Evolutionary conservation across 2,113 vertebrate genomes (phyloP), one percentile per base, ranked within the genome.

Genomic region (Caloenas nicobarica): DNA sequence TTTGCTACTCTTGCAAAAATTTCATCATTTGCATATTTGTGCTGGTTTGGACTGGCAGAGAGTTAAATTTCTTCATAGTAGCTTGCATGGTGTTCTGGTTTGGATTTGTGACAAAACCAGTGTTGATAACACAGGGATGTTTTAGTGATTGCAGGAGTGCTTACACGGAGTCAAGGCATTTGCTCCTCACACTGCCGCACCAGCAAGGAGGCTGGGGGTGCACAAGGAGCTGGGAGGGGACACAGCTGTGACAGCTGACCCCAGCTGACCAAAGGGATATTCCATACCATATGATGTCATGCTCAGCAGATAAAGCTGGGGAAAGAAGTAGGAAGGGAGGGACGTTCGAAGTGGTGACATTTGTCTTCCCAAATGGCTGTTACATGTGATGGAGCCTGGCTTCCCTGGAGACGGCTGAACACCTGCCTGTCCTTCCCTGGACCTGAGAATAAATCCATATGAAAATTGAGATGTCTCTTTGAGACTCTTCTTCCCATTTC

Each of bases 301-400:
- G n/a, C n/a, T n/a, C n/a, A n/a, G n/a, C n/a, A n/a, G n/a, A n/a
- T n/a, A n/a, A n/a, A n/a, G n/a, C n/a, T 60, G 5, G 13, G 24
- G 36, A 17, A 50, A 73, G 13, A 18, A 58, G 51, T 8, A 71
- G 7, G 11, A 86, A 66, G 8, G 9, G 17, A 44, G 33, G 17
- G 16, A 38, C 0, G 0, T 33, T 80, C 0, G 0, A 11, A 6
- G 3, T 66, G 7, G 40, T 0, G 1, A 16, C 0, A 0, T 26
- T 11, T 65, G 14, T 50, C 14, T 62, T 73, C 34, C 10, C 18
- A 72, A 50, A 33, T 16, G 6, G 16, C 11, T 1, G 0, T 29
- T 26, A 21, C 0, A 0, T 0, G 0, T 36, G 25, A 76, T 10
- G 18, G 18, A 40, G 15, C 14, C 10, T 14, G 15, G 42, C 14